Evolutionary conservation across 2,797 vertebrate species (phyloP), one percentile per base, ranked within the genome.

Genomic region (Darevskia mixta): DNA sequence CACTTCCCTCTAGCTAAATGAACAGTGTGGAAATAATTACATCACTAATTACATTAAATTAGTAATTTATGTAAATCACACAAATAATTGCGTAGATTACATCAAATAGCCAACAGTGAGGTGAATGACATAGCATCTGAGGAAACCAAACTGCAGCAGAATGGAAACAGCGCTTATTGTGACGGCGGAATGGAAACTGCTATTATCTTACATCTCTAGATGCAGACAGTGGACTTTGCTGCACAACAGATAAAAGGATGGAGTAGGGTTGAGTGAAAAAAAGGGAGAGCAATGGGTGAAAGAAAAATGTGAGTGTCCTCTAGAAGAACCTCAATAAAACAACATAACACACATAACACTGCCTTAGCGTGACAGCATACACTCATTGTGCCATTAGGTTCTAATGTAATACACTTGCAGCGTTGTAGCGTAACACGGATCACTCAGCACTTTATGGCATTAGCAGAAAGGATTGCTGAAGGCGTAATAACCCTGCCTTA

Each of bases 321-420:
- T 67, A 64, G 81, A 85, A 55, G 85, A 87, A 89, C 43, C 55
- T 18, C 86, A 55, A 55, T 84, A 73, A 71, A 77, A 41, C 32
- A 66, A 69, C 55, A 45, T 35, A 87, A 66, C 15, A 55, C 66
- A 6, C 66, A 73, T 35, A 75, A 75, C 20, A 35, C 43, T 32
- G 41, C 11, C 43, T 87, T 80, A 80, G 82, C 76, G 35, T 41
- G 78, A 80, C 69, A 84, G 29, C 43, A 29, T 41, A 66, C 9
- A 25, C 77, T 87, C 77, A 67, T 38, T n/a, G 79, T 41, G 8
- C 83, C 83, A 86, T 84, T 87, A 67, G 69, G 41, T 32, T 38
- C 55, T 76, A 84, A 81, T 87, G 71, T 79, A 90, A 84, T 84
- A 83, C 81, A 84, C 43, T 66, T 64, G n/a, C 27, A 41, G n/a